A percentile compares a stretch with the other conserved stretches of the same genome.
Conservation (phyloP, 2,888 invertebrate genomes). For the Lapara coniferarum region DNA sequence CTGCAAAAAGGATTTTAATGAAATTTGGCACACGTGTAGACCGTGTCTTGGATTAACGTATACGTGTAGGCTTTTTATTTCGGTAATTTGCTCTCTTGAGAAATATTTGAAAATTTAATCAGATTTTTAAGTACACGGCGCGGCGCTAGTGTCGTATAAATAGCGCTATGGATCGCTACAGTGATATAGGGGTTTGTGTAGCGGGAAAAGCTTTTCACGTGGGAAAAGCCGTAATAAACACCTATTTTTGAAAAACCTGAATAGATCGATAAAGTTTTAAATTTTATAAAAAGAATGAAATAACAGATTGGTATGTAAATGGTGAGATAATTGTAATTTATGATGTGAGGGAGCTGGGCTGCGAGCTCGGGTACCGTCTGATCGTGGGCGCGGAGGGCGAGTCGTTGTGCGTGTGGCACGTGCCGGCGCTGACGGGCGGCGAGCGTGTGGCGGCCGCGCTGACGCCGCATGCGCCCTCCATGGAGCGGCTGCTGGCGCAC, state of each 20-base stretch:
- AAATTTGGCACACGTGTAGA: no score
- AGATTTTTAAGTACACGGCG: no score
- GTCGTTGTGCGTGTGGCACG: slow-evolving; percentile 82
- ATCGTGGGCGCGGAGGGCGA: slow-evolving; percentile 92
- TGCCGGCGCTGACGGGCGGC: slow-evolving; percentile 83
- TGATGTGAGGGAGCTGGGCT: slow-evolving; percentile 86
- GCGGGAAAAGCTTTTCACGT: no score
- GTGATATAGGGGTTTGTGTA: no score
- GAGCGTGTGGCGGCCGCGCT: slow-evolving; percentile 87
- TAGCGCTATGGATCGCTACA: no score
- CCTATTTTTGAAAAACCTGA: neutral
- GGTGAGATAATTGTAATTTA: neutral
- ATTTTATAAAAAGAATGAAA: no score
- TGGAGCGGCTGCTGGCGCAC: slow-evolving; percentile 96
- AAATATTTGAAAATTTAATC: no score
- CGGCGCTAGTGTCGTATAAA: no score
- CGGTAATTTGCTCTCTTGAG: neutral
- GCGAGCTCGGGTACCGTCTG: slow-evolving; percentile 94
- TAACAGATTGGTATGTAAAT: neutral
- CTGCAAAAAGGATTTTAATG: no score
- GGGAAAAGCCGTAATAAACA: no score
- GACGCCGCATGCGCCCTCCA: slow-evolving; percentile 95
- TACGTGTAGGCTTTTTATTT: neutral
- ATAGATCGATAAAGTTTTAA: neutral
- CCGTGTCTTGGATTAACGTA: no score